Evolutionary conservation across 2,888 invertebrate species (phyloP), one percentile per base, ranked within the genome.

Genomic region (Notodonta dromedarius): DNA sequence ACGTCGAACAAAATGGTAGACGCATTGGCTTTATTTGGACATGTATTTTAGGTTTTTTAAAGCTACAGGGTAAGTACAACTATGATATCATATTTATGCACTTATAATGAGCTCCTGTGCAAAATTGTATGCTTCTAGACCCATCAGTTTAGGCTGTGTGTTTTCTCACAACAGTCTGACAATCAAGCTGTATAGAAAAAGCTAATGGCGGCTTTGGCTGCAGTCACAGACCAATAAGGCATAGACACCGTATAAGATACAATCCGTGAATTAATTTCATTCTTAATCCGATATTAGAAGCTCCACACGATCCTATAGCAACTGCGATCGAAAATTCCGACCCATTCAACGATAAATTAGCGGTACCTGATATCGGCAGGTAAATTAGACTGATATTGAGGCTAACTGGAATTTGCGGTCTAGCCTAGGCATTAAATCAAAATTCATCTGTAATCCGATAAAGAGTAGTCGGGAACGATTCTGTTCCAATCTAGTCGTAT

Each of bases 371-470:
- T 73, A 70, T 63, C 65, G 62, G 61, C 54, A 53, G 64, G 62
- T 57, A 66, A 75, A 75, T 74, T 73, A 74, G 69, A 62, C 57
- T 62, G 55, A 61, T 71, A 71, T 70, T 61, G 68, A 66, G 61
- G 68, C 57, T 51, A 57, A 44, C 35, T 46, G 58, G 60, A 69
- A 70, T 66, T 70, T 71, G 70, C 63, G 70, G 70, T 70, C 63
- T 60, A 48, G 65, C 56, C 53, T 14, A 58, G 51, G 67, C 65
- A 64, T 71, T 73, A 73, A 74, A 74, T 74, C 74, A 74, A 67
- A 74, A 69, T 62, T 66, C 67, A 64, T 71, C 65, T 74, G 56
- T 56, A 40, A 46, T 56, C 50, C 16, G 50, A 50, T 50, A 16
- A 16, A 50, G 14, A 14, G 9, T 12, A 35, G n/a, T 44, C 35